phyloP scores from a whole-genome alignment of 2,797 vertebrate species.

The Cossypha dichroa region DNA sequence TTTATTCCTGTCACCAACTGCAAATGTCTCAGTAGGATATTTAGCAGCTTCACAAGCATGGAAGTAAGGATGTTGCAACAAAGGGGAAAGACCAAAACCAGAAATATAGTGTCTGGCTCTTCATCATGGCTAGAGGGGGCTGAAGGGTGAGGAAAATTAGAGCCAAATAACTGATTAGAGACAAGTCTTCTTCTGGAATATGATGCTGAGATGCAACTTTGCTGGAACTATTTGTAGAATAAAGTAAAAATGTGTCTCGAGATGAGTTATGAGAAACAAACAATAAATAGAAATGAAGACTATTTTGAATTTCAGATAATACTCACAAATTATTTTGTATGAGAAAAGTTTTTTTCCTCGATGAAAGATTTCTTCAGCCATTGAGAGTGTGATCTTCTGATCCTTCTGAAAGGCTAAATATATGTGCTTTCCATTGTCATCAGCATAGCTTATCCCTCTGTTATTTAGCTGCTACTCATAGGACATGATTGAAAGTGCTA shows the following conservation, averaged over 20 bases:
- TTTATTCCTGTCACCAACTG: neutral
- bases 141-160: neutral
- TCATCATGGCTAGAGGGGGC: neutral
- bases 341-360: neutral
- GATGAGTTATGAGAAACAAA: neutral
- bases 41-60: neutral
- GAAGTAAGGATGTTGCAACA: neutral
- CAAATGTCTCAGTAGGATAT: neutral
- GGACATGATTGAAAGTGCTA: neutral
- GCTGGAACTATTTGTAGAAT: neutral
- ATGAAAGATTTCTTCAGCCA: neutral
- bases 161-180: neutral
- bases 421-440: neutral
- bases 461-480: neutral
- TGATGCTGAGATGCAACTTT: neutral
- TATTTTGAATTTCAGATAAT: neutral
- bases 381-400: neutral
- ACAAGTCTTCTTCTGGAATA: neutral
- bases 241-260: neutral
- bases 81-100: neutral
- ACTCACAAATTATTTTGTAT: neutral
- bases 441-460: neutral
- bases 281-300: neutral
- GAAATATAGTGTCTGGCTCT: neutral
- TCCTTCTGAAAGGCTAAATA: neutral